A percentile compares a stretch with the other conserved stretches of the same genome.
Conservation (phyloP, 2,113 vertebrate species). For the Morphnarchus princeps region DNA sequence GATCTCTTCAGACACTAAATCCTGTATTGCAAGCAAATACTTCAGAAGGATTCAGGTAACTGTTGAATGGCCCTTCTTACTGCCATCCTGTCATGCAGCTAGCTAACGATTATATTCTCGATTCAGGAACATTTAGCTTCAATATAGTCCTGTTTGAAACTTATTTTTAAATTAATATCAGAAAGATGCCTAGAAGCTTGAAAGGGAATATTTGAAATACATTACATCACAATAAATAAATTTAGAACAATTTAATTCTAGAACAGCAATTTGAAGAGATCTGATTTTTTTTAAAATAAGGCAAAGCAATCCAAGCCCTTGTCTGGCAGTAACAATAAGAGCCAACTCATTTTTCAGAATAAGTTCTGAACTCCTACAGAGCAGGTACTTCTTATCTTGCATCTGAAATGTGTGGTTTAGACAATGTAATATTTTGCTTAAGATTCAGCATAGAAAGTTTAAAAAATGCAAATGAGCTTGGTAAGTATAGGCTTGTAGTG, state of each 20-base stretch:
- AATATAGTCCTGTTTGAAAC: neutral
- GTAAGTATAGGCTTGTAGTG: neutral
- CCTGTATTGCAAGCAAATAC: neutral
- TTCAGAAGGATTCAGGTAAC: neutral
- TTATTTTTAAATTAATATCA: neutral
- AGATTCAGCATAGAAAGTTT: neutral
- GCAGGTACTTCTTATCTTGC: neutral
- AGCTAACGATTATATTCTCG: neutral
- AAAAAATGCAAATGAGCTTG: neutral
- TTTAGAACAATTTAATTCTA: neutral
- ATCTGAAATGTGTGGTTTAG: neutral
- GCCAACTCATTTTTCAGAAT: neutral
- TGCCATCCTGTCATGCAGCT: fast-evolving
- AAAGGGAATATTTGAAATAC: neutral
- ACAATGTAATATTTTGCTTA: neutral
- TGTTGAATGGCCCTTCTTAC: neutral
- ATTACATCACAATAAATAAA: neutral
- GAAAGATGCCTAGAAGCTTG: neutral
- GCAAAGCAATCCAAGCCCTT: neutral
- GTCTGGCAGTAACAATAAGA: neutral
- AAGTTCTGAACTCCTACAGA: neutral
- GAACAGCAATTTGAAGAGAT: neutral
- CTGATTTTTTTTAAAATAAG: neutral
- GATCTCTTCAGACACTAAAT: neutral
- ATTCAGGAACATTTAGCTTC: neutral